Evolutionary conservation across 2,113 vertebrate genomes (phyloP).

Genomic region (Pyrgilauda ruficollis): DNA sequence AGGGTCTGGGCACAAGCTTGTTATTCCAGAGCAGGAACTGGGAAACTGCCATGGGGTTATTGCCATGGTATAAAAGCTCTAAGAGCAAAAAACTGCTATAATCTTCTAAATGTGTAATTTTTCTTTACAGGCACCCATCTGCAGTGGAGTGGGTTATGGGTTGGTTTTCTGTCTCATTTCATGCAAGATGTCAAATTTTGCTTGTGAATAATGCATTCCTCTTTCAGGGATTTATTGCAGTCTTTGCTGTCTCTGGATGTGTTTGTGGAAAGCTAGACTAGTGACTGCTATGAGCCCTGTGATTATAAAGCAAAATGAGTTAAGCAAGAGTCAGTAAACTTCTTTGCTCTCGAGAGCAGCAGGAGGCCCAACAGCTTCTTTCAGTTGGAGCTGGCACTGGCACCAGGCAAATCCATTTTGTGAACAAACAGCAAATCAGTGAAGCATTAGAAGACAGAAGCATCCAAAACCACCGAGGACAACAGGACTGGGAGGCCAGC

Average conservation of each 20-base stretch:
- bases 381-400: conserved; percentile 28
- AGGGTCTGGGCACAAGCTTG: not conserved
- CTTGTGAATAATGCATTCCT: not conserved
- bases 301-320: conserved; percentile 32
- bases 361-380: conserved; percentile 22
- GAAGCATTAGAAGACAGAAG: not conserved
- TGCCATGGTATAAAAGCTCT: not conserved
- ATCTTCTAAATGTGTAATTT: not conserved
- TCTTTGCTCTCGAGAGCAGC: not conserved
- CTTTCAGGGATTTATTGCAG: not conserved
- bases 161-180: not conserved
- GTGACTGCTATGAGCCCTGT: not conserved
- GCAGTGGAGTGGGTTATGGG: not conserved
- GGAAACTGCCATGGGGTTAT: not conserved
- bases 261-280: not conserved
- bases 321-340: conserved; percentile 17
- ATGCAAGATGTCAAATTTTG: not conserved
- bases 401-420: not conserved
- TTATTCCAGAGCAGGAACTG: not conserved
- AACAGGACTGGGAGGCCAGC: not conserved
- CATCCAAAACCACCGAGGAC: not conserved
- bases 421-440: not conserved
- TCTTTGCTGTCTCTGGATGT: not conserved
- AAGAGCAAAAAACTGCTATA: not conserved
- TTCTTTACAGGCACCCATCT: not conserved